These are phyloP conservation scores for Gasteruption jaculator DNA, from an alignment of 2,888 invertebrate species.

Conservation along the genomic window DNA sequence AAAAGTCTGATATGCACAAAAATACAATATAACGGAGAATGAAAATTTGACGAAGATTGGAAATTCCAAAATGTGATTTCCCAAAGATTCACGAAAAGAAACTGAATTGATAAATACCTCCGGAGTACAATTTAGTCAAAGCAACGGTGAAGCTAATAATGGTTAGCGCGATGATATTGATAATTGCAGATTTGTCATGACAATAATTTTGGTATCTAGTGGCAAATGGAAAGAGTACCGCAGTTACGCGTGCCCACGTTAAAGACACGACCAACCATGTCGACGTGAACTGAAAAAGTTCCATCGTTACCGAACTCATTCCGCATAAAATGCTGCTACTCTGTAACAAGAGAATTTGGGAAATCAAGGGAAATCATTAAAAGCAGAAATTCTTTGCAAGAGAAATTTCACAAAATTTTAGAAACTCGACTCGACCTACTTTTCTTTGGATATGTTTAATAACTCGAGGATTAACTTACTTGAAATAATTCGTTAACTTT, in stretches of 20 bases:
- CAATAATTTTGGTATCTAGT: constrained; percentile 24
- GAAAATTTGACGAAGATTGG: background rate
- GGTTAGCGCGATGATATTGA: constrained; percentile 28
- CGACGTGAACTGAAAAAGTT: constrained; percentile 45
- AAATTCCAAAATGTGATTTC: background rate
- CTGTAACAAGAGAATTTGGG: constrained; percentile 18
- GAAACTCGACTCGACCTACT: too few relatives aligned
- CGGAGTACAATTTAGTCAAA: constrained; percentile 41
- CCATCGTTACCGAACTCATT: constrained; percentile 36
- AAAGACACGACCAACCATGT: constrained; percentile 48
- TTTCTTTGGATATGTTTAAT: background rate
- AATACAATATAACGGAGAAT: background rate
- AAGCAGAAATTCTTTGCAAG: too few relatives aligned
- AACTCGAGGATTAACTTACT: constrained; percentile 29
- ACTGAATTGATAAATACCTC: constrained; percentile 30
- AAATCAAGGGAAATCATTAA: constrained; percentile 5
- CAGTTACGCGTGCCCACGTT: constrained; percentile 43
- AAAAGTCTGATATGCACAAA: constrained; percentile 1
- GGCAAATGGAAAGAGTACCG: constrained; percentile 35
- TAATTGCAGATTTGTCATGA: constrained; percentile 28
- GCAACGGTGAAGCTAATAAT: constrained; percentile 36
- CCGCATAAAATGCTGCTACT: constrained; percentile 36
- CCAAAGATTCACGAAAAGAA: background rate
- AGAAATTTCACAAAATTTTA: too few relatives aligned
- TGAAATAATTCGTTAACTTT: constrained; percentile 40